These are phyloP conservation scores for Eilema sororculum DNA, from an alignment of 2,888 invertebrate genomes.

Conservation along the genomic window DNA sequence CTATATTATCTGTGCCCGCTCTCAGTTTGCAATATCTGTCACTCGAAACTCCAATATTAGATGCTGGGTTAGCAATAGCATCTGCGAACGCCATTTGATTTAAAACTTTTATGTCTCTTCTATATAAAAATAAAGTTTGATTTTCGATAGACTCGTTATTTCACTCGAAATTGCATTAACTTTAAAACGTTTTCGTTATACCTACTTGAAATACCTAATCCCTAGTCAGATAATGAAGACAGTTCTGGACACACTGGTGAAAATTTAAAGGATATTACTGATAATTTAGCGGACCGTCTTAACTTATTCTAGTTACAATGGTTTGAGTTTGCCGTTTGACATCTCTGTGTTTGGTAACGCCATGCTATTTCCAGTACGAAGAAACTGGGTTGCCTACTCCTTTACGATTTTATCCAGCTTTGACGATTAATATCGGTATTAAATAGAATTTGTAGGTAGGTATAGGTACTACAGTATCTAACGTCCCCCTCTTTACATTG, in stretches of 20 bases:
- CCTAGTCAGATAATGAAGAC: not conserved
- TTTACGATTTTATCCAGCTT: no score
- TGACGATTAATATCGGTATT: no score
- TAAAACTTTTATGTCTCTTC: not conserved
- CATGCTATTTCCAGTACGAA: not conserved
- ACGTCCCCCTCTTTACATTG: no score
- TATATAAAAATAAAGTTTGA: not conserved
- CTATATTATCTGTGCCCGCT: conserved; percentile 32
- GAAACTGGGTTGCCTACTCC: not conserved
- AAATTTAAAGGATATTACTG: not conserved
- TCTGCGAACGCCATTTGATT: not conserved
- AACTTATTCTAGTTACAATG: not conserved
- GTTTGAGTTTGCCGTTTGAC: no score
- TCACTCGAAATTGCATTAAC: not conserved
- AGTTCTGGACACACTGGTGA: not conserved
- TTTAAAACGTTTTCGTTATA: not conserved
- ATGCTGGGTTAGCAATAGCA: conserved; percentile 1
- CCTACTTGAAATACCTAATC: not conserved
- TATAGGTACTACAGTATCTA: no score
- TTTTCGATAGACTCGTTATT: not conserved
- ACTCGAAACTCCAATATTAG: conserved; percentile 11
- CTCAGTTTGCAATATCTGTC: conserved; percentile 43
- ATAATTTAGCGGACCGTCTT: not conserved
- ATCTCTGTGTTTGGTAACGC: not conserved
- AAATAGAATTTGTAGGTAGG: no score